These are phyloP conservation scores for Eupithecia exiguata DNA, from an alignment of 2,888 invertebrate species.

Conservation along the genomic window DNA sequence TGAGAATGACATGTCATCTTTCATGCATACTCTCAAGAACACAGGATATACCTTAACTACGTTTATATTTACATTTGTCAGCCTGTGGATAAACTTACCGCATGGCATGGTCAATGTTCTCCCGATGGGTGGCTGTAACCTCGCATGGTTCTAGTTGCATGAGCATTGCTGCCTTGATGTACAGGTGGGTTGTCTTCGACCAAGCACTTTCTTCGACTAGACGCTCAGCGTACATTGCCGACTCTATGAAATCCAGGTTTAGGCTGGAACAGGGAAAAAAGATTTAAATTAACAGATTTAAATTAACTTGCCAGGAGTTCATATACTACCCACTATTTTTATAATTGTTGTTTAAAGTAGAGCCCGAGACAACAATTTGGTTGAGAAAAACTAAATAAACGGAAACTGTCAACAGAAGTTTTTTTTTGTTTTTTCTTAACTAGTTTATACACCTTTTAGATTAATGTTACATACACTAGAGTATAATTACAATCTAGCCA, in stretches of 20 bases:
- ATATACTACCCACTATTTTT: no score
- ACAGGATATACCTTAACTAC: neutral
- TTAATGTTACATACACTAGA: no score
- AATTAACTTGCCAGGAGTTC: no score
- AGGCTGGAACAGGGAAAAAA: constrained; percentile 75
- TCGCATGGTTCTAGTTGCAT: constrained; percentile 84
- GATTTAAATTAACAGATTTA: no score
- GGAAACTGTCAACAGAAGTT: no score
- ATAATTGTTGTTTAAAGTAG: no score
- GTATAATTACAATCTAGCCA: no score
- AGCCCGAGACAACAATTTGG: no score
- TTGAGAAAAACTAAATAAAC: no score
- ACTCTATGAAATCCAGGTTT: constrained; percentile 90
- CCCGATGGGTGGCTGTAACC: constrained; percentile 37
- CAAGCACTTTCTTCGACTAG: constrained; percentile 92
- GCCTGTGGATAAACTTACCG: constrained; percentile 73
- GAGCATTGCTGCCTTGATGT: constrained; percentile 93
- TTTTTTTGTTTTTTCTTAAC: no score
- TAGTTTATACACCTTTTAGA: no score
- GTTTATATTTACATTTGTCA: neutral
- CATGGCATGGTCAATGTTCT: constrained; percentile 84
- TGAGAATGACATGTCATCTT: no score
- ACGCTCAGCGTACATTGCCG: constrained; percentile 87
- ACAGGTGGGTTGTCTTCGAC: constrained; percentile 96
- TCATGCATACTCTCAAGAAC: neutral